Evolutionary conservation across 2,113 vertebrate genomes (phyloP), one percentile per base, ranked within the genome.

Genomic region (Prolemur simus): DNA sequence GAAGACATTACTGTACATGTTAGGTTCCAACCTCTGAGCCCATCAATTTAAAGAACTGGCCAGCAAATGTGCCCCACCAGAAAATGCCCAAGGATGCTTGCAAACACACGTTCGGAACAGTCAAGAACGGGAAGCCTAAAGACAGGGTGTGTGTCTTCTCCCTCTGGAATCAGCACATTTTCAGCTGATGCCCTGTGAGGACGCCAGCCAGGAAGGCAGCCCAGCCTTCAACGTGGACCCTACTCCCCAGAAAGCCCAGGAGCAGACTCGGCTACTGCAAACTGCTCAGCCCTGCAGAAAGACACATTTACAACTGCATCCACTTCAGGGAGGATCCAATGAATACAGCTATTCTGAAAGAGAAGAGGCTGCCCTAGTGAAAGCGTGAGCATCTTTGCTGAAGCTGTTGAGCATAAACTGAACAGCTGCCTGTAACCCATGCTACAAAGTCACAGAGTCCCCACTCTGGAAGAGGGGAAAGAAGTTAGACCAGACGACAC

Each of bases 271-370:
- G 69, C 77, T 94, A 81, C 87, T 81, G 29, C 80, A 87, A 95
- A 73, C 17, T 20, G 52, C 54, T 74, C 86, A 39, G 49, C 18
- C 34, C 80, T 76, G 10, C 29, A 80, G 69, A 90, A n/a, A 78
- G 63, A 77, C 82, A 64, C 15, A 21, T 37, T 95, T 82, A 73
- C 34, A 78, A 66, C 56, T 56, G 45, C 87, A 73, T 94, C 49
- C 20, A 64, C 58, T 73, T 34, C 34, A 9, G 80, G 25, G 49
- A 68, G 84, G 92, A 49, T 27, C 54, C 91, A 83, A 13, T 27
- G 52, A 81, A 39, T 8, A 27, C 32, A 69, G 76, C 34, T 81
- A 83, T 71, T 96, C 94, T 87, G 81, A 77, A 77, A 66, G 69
- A 80, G 7, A 71, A 63, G 21, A 52, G 32, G 39, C 7, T 84